Percentiles rank a stretch among this genome's conserved stretches.
Conservation (phyloP, 2,113 vertebrate genomes). For the Oncorhynchus gorbuscha region DNA sequence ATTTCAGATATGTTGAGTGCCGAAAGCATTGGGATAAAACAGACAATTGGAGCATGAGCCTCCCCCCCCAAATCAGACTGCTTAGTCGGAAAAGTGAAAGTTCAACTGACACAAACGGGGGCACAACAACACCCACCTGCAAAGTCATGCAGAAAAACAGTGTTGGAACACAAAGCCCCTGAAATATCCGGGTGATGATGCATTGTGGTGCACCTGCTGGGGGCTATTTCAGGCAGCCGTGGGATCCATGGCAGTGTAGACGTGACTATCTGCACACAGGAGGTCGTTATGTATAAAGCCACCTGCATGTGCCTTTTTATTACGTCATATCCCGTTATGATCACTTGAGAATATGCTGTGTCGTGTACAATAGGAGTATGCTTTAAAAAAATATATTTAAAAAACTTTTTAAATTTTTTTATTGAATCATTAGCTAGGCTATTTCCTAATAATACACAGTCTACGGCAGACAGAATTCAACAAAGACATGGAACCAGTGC, state of each 20-base stretch:
- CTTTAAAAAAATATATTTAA: too few species aligned
- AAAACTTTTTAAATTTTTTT: too few species aligned
- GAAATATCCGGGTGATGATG: slow-evolving; percentile 39
- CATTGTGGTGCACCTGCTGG: slow-evolving; percentile 51
- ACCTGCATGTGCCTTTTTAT: background rate
- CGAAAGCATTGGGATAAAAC: slow-evolving; percentile 64
- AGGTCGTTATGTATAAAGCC: background rate
- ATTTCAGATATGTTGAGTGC: slow-evolving; percentile 71
- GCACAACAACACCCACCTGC: slow-evolving; percentile 62
- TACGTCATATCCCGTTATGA: background rate
- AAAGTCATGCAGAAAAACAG: slow-evolving; percentile 68
- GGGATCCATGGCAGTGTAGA: slow-evolving; percentile 9
- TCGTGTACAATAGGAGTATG: background rate
- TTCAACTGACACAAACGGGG: slow-evolving; percentile 61
- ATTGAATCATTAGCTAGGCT: too few species aligned
- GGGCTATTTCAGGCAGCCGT: slow-evolving; percentile 54
- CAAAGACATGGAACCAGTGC: too few species aligned
- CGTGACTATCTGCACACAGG: slow-evolving; percentile 22
- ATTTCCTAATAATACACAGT: too few species aligned
- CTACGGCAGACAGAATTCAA: too few species aligned
- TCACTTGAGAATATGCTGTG: slow-evolving; percentile 9
- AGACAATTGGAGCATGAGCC: slow-evolving; percentile 71
- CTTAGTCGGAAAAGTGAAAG: slow-evolving; percentile 67
- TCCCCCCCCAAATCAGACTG: slow-evolving; percentile 66
- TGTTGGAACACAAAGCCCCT: slow-evolving; percentile 52